phyloP scores from a whole-genome alignment of 2,113 vertebrate genomes.

The Saccopteryx leptura region DNA sequence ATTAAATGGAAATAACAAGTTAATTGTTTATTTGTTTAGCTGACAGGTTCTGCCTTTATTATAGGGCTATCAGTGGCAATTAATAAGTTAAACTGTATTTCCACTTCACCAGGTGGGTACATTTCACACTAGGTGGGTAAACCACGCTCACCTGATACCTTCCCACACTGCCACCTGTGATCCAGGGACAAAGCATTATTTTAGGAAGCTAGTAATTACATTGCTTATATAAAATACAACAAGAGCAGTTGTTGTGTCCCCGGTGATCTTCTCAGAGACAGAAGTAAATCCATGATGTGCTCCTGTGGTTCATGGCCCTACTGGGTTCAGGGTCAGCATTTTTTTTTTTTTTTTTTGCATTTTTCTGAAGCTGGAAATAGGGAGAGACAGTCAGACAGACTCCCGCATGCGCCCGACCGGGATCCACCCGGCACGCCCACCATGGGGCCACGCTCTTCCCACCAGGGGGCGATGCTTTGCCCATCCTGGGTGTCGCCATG shows the following conservation, averaged over 20 bases:
- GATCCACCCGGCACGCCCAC: no score
- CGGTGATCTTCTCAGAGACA: neutral
- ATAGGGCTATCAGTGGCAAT: constrained; percentile 55
- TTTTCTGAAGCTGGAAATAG: no score
- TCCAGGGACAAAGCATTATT: constrained; percentile 30
- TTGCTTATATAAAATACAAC: neutral
- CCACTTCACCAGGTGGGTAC: neutral
- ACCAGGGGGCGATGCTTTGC: no score
- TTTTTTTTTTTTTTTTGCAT: neutral
- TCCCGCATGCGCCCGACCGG: no score
- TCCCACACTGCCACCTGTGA: constrained; percentile 6
- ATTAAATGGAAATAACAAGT: constrained; percentile 61
- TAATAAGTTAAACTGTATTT: constrained; percentile 76
- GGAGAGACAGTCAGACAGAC: no score
- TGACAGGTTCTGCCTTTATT: constrained; percentile 75
- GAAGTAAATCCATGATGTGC: neutral
- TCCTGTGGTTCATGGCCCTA: neutral
- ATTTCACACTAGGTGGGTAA: constrained; percentile 48
- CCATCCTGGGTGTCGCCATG: no score
- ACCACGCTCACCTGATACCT: neutral
- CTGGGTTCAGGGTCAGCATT: neutral
- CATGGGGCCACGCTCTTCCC: no score
- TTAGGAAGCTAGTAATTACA: constrained; percentile 35
- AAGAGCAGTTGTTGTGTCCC: neutral
- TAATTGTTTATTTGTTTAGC: constrained; percentile 79